Base-by-base conservation (phyloP, 2,113 vertebrate species). In the Charina bottae region DNA sequence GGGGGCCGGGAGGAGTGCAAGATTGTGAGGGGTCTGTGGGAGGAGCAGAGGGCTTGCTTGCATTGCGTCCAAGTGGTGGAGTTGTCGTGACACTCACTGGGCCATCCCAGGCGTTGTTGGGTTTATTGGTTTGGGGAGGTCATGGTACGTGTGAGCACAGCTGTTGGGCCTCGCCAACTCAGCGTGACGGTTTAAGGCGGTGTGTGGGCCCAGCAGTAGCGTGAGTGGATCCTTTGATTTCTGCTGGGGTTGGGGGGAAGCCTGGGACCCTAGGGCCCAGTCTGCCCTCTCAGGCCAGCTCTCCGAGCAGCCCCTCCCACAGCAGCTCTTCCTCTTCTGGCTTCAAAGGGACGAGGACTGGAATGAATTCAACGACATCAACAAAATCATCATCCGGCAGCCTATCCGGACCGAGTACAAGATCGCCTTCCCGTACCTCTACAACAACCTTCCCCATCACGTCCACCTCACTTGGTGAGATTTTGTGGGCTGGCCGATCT, bases 301-400 rank as follows among this genome's bases (percentile, higher is more conserved):
- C 72, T 78, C 17, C 1, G 2, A 42, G 72, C 2, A 37, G 72
- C 33, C 72, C 72, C 68, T 19, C 68, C 33, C 2, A 72, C 33
- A 1, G 13, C 64, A 17, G n/a, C 13, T 33, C 28, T n/a, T 15
- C 6, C 33, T 8, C 17, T 3, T 37, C 33, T 6, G 28, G 6
- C 72, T 2, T 89, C 9, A 42, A 21, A 99, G 99, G 97, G 99
- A 99, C 97, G 99, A 99, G 97, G 99, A 99, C 96, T 99, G 99
- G 99, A 99, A 99, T 55, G 99, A 99, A 94, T 99, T 99, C 96
- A 99, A 99, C 15, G 99, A 99, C 96, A 99, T 99, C 97, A 99
- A 99, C 97, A 99, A 99, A 94, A 99, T 99, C 94, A 99, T 99
- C 96, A 99, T 99, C 93, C 97, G 99, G 60, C 99, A 99, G 97